These are phyloP conservation scores for Congeria kusceri DNA, from an alignment of 2,888 invertebrate species.

Conservation along the genomic window DNA sequence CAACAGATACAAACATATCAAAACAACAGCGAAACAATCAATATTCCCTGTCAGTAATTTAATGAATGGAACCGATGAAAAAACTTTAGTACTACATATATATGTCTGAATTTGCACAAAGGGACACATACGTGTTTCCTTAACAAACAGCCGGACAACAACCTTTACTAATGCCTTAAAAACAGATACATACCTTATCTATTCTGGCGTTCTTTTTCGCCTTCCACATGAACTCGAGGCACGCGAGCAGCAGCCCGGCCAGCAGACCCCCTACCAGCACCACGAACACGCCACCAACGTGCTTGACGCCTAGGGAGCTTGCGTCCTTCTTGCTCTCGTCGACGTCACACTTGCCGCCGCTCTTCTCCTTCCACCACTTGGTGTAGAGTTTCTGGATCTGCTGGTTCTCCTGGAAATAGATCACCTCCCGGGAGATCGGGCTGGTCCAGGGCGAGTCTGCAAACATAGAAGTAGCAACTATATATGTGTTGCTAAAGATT, in stretches of 20 bases:
- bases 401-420: conserved; percentile 98
- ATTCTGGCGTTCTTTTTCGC: conserved; percentile 81
- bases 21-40: too few species aligned
- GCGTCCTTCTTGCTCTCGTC: conserved; percentile 92
- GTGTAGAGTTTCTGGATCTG: conserved; percentile 94
- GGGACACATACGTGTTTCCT: too few species aligned
- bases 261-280: conserved; percentile 96
- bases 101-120: too few species aligned
- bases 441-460: conserved; percentile 97
- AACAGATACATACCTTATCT: conserved; percentile 80
- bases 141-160: too few species aligned
- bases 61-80: too few species aligned
- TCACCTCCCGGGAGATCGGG: conserved; percentile 96
- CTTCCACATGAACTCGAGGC: conserved; percentile 91
- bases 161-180: too few species aligned
- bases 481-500: too few species aligned
- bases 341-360: conserved; percentile 86
- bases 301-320: conserved; percentile 95
- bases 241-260: conserved; percentile 95
- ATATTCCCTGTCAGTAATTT: too few species aligned
- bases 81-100: too few species aligned
- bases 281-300: conserved; percentile 97
- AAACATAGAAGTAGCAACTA: conserved; percentile 13
- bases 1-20: too few species aligned
- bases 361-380: conserved; percentile 93